Base-by-base conservation (phyloP, 92 coral and sea anemone species). In the Parazoanthus atlanticus region DNA sequence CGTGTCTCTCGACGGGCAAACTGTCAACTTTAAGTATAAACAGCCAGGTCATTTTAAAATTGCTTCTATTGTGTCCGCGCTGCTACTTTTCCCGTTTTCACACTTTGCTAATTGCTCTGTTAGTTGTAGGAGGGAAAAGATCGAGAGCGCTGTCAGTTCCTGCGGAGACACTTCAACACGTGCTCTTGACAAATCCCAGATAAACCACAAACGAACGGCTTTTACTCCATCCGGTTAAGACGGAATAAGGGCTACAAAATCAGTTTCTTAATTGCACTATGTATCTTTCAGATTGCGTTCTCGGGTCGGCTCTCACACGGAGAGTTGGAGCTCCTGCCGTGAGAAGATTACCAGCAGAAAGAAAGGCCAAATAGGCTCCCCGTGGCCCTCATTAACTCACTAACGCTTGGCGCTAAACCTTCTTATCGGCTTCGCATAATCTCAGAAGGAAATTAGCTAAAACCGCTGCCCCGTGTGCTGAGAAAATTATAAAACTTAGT, bases 401-500 rank as follows among this genome's bases (percentile, higher is more conserved):
- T 88, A 91, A 88, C 65, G 88, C 78, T 73, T 33, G 88, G 71
- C 73, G 54, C 75, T 71, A 89, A 78, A 83, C 72, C 78, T 80
- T 91, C 88, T 95, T 95, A 95, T 95, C 96, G 98, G 95, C 93
- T 95, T 92, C 89, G 65, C 88, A 82, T 95, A 95, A 95, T 95
- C 98, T 95, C 86, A 47, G 91, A 76, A 91, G 94, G 94, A 93
- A 94, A 95, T 94, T 89, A 88, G 95, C 85, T 90, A 88, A 67
- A 93, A 83, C 93, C 92, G 33, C 92, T 76, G 73, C 88, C 85
- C 78, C 80, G 92, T 92, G 92, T 88, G 94, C 93, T 90, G 89
- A 80, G 86, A 89, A 89, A 89, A 78, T 33, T 58, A 71, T 36
- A 30, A 80, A 86, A 82, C 88, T 75, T 88, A 87, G 54, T 74